phyloP scores from a whole-genome alignment of 1,140 invertebrate genomes.

The Araneus ventricosus region DNA sequence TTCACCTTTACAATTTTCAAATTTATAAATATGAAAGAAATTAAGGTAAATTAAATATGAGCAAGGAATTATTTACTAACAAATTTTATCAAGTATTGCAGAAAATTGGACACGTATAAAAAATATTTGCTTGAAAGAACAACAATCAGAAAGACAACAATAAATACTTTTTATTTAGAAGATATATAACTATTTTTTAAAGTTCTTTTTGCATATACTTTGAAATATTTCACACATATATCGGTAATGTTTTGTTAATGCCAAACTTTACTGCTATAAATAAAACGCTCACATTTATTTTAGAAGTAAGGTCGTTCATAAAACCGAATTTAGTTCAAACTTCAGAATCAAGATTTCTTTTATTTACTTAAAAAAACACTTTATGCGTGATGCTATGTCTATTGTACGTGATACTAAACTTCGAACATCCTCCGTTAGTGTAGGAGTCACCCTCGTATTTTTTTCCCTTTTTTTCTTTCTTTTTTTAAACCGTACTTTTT shows the following conservation, averaged over 20 bases:
- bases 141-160: too few relatives aligned
- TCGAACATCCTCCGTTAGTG: neutral
- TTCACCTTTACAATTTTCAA: too few relatives aligned
- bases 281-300: neutral
- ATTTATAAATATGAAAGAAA: too few relatives aligned
- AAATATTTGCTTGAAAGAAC: too few relatives aligned
- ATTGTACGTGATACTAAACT: constrained; percentile 30
- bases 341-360: constrained; percentile 1
- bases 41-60: too few relatives aligned
- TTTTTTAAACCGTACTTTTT: constrained; percentile 1
- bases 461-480: constrained; percentile 50
- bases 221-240: neutral
- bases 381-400: constrained; percentile 36
- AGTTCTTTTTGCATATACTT: neutral
- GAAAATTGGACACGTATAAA: too few relatives aligned
- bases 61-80: too few relatives aligned
- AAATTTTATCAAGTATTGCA: too few relatives aligned
- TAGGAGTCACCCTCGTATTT: neutral
- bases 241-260: neutral
- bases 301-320: neutral
- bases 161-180: too few relatives aligned
- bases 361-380: neutral
- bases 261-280: neutral
- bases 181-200: neutral
- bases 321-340: neutral